phyloP scores from a whole-genome alignment of 1,140 invertebrate genomes.

The Chlorops oryzae region DNA sequence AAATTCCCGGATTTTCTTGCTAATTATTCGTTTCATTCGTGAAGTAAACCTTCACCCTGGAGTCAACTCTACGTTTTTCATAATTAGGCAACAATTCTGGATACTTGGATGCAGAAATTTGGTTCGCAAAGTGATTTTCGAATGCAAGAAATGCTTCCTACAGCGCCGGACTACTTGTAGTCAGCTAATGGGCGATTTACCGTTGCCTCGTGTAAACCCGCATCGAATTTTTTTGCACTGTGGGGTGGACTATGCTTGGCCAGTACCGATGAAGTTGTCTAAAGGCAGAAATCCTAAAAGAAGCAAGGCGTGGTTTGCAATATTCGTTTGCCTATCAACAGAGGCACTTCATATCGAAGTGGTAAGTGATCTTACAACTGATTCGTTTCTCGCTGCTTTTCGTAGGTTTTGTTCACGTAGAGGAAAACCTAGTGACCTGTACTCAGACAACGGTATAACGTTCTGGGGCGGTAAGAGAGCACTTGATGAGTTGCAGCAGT shows the following conservation, averaged over 20 bases:
- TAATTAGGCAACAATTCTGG: constrained; percentile 5
- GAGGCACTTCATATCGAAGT: too few relatives aligned
- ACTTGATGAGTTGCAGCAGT: too few relatives aligned
- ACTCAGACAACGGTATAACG: too few relatives aligned
- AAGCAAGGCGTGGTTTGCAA: background rate
- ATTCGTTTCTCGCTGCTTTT: background rate
- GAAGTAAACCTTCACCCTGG: background rate
- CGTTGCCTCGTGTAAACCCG: too few relatives aligned
- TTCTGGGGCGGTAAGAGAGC: too few relatives aligned
- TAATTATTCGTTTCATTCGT: constrained; percentile 4
- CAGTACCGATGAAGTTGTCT: too few relatives aligned
- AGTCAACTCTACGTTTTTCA: too few relatives aligned
- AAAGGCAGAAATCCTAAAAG: too few relatives aligned
- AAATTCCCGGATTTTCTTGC: too few relatives aligned
- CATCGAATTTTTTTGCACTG: too few relatives aligned
- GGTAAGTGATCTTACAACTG: too few relatives aligned
- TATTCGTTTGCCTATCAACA: background rate
- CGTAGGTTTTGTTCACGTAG: background rate
- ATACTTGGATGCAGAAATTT: constrained; percentile 6
- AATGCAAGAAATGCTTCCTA: constrained; percentile 3
- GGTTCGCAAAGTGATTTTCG: background rate
- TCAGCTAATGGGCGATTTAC: constrained; percentile 4
- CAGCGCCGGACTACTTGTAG: background rate
- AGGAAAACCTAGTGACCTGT: background rate
- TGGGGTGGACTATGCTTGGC: too few relatives aligned